These are phyloP conservation scores for Poeciliopsis retropinna DNA, from an alignment of 2,113 vertebrate genomes.

Conservation along the genomic window DNA sequence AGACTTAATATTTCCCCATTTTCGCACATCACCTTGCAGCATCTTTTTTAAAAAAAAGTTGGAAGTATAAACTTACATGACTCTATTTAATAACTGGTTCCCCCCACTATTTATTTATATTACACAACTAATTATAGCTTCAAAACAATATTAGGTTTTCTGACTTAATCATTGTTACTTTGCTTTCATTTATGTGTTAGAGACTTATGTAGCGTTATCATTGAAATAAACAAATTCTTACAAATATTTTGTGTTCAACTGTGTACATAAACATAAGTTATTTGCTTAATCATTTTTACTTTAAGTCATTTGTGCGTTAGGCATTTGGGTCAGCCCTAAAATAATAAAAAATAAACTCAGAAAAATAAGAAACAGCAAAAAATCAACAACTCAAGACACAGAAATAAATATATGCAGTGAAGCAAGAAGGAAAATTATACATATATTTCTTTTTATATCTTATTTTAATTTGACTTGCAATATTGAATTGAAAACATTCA, in stretches of 20 bases:
- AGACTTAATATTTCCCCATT: background rate
- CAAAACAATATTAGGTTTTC: background rate
- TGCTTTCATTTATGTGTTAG: too few species aligned
- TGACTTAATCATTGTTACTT: too few species aligned
- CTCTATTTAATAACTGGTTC: background rate
- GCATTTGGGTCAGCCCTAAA: background rate
- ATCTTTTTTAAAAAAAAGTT: too few species aligned
- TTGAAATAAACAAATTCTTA: background rate
- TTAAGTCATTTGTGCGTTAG: too few species aligned
- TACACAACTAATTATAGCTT: background rate
- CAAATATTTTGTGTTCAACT: too few species aligned
- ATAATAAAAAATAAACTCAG: background rate
- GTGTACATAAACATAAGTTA: too few species aligned
- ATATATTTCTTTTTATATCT: background rate
- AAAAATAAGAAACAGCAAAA: background rate
- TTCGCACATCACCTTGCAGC: too few species aligned
- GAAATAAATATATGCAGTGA: background rate
- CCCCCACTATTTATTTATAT: background rate
- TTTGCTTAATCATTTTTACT: too few species aligned
- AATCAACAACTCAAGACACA: background rate
- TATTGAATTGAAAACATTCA: background rate
- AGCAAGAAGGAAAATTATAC: background rate
- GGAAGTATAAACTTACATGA: too few species aligned
- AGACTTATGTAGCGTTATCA: background rate
- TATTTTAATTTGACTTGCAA: background rate